A percentile compares a stretch with the other conserved stretches of the same genome.
phyloP scores from a whole-genome alignment of 2,888 invertebrate species.

The Lacanobia oleracea region DNA sequence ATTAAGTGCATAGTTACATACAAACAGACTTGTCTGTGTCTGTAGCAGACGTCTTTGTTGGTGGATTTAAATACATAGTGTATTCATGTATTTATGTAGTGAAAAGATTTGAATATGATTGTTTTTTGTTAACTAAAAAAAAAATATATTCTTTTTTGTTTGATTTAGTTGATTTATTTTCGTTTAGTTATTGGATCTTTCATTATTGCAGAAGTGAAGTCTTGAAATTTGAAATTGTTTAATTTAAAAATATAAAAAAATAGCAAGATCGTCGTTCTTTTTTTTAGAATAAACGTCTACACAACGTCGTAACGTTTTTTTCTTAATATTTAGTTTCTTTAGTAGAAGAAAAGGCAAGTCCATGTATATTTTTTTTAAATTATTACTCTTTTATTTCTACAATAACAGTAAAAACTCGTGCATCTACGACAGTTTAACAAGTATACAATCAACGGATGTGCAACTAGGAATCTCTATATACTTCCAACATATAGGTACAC shows the following conservation, averaged over 20 bases:
- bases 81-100: background rate
- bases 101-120: background rate
- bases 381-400: background rate
- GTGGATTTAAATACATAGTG: slow-evolving; percentile 11
- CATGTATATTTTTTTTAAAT: background rate
- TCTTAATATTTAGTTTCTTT: too few relatives aligned
- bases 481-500: slow-evolving; percentile 32
- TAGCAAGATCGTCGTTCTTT: background rate
- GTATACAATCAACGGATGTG: slow-evolving; percentile 22
- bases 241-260: background rate
- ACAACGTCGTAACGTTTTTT: too few relatives aligned
- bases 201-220: background rate
- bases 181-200: background rate
- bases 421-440: slow-evolving; percentile 32
- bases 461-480: slow-evolving; percentile 22
- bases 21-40: slow-evolving; percentile 4
- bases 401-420: slow-evolving; percentile 23
- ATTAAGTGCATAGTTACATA: slow-evolving; percentile 17
- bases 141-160: too few relatives aligned
- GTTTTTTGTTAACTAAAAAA: background rate
- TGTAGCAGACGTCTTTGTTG: slow-evolving; percentile 12
- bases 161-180: background rate
- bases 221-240: background rate
- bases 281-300: background rate
- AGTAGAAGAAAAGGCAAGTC: too few relatives aligned